These are phyloP conservation scores for Scaptomyza montana DNA, from an alignment of 1,140 invertebrate genomes.

Conservation along the genomic window DNA sequence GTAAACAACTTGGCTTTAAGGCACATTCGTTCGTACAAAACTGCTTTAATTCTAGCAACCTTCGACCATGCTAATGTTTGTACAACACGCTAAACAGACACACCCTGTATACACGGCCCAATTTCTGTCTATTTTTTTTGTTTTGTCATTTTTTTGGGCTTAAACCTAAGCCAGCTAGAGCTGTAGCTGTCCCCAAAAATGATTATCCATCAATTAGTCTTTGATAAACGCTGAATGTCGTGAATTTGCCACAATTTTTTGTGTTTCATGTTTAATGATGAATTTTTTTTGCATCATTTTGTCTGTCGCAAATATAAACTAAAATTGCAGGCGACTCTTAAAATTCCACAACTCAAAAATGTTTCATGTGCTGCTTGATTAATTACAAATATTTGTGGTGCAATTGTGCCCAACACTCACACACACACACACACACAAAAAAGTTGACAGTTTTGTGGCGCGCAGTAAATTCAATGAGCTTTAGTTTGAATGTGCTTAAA, in stretches of 20 bases:
- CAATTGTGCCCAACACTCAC: background rate
- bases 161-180: background rate
- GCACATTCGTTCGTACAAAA: background rate
- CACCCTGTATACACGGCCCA: conserved; percentile 36
- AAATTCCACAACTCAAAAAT: background rate
- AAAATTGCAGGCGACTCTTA: background rate
- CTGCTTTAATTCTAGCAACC: background rate
- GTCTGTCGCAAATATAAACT: background rate
- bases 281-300: conserved; percentile 7
- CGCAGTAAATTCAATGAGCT: conserved; percentile 2
- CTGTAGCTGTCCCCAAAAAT: background rate
- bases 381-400: conserved; percentile 19
- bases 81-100: conserved; percentile 9
- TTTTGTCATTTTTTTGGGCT: background rate
- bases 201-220: conserved; percentile 2
- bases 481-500: background rate
- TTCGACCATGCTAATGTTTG: background rate
- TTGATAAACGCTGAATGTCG: too few relatives aligned
- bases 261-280: conserved; percentile 8
- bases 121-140: background rate
- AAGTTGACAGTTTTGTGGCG: background rate
- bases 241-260: conserved; percentile 34
- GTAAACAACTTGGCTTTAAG: background rate
- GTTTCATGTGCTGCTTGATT: background rate
- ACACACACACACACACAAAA: background rate